Percentiles rank a stretch among this genome's conserved stretches.
Evolutionary conservation across 2,113 vertebrate species (phyloP).

Genomic region (Stictonetta naevosa): DNA sequence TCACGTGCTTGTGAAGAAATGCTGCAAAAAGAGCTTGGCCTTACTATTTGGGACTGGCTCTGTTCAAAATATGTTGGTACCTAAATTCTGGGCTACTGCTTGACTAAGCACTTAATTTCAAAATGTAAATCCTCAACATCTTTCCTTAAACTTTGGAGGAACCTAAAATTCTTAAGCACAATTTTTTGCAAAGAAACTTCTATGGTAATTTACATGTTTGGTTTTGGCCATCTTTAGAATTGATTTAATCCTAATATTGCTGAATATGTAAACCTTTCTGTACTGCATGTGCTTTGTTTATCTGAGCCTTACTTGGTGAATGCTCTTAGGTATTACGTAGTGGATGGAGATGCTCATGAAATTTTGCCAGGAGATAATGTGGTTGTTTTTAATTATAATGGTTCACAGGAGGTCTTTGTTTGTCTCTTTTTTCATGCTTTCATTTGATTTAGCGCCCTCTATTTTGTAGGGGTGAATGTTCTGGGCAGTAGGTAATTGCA

Average conservation of each 20-base stretch:
- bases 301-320: neutral
- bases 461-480: neutral
- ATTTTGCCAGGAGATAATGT: neutral
- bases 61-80: neutral
- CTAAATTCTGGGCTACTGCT: neutral
- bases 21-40: neutral
- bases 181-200: neutral
- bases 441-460: neutral
- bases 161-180: neutral
- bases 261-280: neutral
- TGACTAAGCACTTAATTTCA: neutral
- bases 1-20: accelerated
- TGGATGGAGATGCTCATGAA: neutral
- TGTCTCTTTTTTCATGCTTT: neutral
- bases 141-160: neutral
- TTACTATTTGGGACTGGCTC: neutral
- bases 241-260: neutral
- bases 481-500: neutral
- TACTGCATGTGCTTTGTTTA: neutral
- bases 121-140: neutral
- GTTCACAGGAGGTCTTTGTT: neutral
- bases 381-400: neutral
- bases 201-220: neutral
- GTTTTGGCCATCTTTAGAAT: neutral
- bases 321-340: neutral